Conservation (phyloP, 2,888 invertebrate genomes). For the Caenorhabditis uteleia region DNA sequence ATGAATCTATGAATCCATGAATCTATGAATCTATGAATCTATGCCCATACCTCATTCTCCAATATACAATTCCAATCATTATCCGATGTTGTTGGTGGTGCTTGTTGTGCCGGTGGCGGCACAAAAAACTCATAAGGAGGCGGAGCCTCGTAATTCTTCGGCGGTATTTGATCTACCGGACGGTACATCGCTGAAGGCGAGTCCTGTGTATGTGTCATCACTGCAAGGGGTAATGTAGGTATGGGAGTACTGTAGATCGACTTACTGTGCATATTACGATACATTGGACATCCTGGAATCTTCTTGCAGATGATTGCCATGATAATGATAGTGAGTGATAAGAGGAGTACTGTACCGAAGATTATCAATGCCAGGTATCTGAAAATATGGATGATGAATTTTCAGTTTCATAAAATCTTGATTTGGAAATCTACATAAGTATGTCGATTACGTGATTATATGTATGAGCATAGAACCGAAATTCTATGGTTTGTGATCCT, state of each 20-base stretch:
- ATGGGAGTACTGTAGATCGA: not conserved
- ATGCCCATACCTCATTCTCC: constrained; percentile 44
- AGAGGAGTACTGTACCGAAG: constrained; percentile 28
- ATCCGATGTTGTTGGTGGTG: constrained; percentile 5
- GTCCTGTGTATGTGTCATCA: constrained; percentile 19
- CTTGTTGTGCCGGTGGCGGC: constrained; percentile 26
- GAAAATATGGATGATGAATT: constrained; percentile 32
- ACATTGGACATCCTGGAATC: constrained; percentile 46
- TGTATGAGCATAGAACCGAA: too few relatives aligned
- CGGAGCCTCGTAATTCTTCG: constrained; percentile 54
- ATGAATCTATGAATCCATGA: too few relatives aligned
- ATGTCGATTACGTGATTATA: too few relatives aligned
- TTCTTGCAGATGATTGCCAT: constrained; percentile 45
- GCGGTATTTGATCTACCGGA: constrained; percentile 52
- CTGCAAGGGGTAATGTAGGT: constrained; percentile 12
- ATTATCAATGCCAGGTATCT: constrained; percentile 50
- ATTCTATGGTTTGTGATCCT: too few relatives aligned
- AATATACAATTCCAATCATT: constrained; percentile 52
- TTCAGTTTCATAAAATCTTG: not conserved
- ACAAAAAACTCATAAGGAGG: constrained; percentile 50
- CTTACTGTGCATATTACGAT: constrained; percentile 34
- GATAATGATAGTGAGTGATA: constrained; percentile 30
- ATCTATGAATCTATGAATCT: too few relatives aligned
- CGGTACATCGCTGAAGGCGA: constrained; percentile 42
- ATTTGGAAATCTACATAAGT: too few relatives aligned